These are phyloP conservation scores for Elysia crispata DNA, from an alignment of 2,888 invertebrate genomes.

Conservation along the genomic window DNA sequence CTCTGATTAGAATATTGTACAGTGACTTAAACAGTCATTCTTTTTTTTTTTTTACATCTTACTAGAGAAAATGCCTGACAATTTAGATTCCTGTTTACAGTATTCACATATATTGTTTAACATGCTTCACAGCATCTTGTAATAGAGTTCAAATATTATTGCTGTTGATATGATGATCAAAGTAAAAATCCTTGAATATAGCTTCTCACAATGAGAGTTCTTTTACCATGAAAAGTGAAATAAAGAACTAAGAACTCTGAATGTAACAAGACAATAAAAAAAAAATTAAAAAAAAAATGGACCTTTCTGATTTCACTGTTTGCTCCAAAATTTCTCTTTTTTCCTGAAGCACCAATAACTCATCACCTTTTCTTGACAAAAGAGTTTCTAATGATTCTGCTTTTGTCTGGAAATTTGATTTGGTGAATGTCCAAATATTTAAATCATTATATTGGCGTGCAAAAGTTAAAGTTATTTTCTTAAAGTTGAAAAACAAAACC, in stretches of 20 bases:
- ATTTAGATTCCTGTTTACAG: too few species aligned
- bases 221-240: not conserved
- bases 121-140: not conserved
- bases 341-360: constrained; percentile 21
- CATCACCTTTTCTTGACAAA: constrained; percentile 33
- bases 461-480: too few species aligned
- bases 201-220: not conserved
- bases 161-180: constrained; percentile 23
- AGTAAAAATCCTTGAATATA: not conserved
- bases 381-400: constrained; percentile 30
- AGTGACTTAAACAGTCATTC: too few species aligned
- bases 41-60: too few species aligned
- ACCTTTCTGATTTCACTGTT: constrained; percentile 22
- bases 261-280: not conserved
- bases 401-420: constrained; percentile 12
- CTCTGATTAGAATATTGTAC: too few species aligned
- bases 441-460: too few species aligned
- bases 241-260: not conserved
- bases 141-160: not conserved
- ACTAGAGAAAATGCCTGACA: too few species aligned
- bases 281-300: not conserved
- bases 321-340: constrained; percentile 21
- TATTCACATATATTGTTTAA: too few species aligned
- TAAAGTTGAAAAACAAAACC: not conserved
- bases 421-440: too few species aligned